phyloP scores from a whole-genome alignment of 2,113 vertebrate species.

The Amphiprion percula region DNA sequence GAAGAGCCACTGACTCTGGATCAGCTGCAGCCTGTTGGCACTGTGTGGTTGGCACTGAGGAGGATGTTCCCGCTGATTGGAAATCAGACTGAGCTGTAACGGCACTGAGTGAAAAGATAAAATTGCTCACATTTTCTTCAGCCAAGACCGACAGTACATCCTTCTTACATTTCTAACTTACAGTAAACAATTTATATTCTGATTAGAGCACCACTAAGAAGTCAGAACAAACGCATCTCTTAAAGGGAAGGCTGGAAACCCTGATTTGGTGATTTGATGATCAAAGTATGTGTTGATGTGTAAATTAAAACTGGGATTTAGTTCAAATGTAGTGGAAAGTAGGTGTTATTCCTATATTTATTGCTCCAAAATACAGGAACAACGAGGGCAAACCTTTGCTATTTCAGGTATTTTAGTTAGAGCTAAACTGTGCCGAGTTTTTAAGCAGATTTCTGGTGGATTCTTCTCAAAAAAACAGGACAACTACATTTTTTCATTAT shows the following conservation, averaged over 20 bases:
- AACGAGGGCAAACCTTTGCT: neutral
- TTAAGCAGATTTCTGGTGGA: too few species aligned
- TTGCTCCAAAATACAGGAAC: neutral
- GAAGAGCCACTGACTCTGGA: slow-evolving; percentile 54
- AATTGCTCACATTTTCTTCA: neutral
- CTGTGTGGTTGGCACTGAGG: slow-evolving; percentile 73
- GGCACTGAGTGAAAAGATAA: slow-evolving; percentile 66
- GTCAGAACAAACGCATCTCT: neutral
- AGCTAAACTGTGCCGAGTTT: neutral
- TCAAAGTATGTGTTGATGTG: neutral
- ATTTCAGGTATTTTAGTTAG: neutral
- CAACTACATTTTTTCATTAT: neutral
- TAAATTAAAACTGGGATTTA: neutral
- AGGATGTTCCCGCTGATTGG: slow-evolving; percentile 47
- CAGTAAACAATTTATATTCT: slow-evolving; percentile 2
- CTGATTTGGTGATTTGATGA: slow-evolving; percentile 15
- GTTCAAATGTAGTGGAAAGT: neutral
- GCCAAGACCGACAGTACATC: neutral
- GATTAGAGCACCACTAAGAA: slow-evolving; percentile 31
- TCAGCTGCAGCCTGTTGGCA: slow-evolving; percentile 63
- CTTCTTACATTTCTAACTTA: neutral
- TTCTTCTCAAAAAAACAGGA: too few species aligned
- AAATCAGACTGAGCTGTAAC: slow-evolving; percentile 60
- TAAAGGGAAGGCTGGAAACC: slow-evolving; percentile 39
- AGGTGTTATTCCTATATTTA: too few species aligned